A percentile compares a stretch with the other conserved stretches of the same genome.
phyloP scores from a whole-genome alignment of 2,888 invertebrate genomes.

The Caenorhabditis imperialis region DNA sequence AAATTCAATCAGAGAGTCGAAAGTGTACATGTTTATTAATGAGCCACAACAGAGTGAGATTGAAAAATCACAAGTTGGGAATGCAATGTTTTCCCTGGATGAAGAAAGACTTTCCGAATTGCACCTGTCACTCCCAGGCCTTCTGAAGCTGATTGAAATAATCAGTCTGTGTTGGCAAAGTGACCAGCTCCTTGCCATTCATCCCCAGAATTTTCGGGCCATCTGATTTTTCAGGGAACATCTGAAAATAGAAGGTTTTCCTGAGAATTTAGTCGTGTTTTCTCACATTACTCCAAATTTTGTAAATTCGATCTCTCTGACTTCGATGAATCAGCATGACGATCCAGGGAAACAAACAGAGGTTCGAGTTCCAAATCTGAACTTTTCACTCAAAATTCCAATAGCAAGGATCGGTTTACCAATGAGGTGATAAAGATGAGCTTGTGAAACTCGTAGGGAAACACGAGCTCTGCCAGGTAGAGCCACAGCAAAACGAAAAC shows the following conservation, averaged over 20 bases:
- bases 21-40: not conserved
- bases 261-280: not conserved
- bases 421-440: constrained; percentile 14
- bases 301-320: constrained; percentile 28
- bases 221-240: constrained; percentile 19
- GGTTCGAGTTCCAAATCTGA: constrained; percentile 37
- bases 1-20: constrained; percentile 5
- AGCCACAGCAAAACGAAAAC: constrained; percentile 23
- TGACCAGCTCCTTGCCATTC: constrained; percentile 34
- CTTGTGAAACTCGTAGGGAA: constrained; percentile 9
- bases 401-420: too few relatives aligned
- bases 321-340: constrained; percentile 43
- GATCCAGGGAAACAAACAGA: constrained; percentile 33
- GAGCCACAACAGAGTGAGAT: not conserved
- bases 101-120: too few relatives aligned
- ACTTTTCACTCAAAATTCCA: not conserved
- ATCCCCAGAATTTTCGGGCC: constrained; percentile 26
- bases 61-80: not conserved
- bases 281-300: constrained; percentile 28
- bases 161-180: constrained; percentile 26
- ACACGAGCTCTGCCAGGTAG: constrained; percentile 11
- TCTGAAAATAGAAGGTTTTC: constrained; percentile 10
- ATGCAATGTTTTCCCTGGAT: too few relatives aligned
- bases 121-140: constrained; percentile 34
- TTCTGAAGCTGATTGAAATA: constrained; percentile 34